Evolutionary conservation across 2,888 invertebrate species (phyloP).

Genomic region (Pelosia muscerda): DNA sequence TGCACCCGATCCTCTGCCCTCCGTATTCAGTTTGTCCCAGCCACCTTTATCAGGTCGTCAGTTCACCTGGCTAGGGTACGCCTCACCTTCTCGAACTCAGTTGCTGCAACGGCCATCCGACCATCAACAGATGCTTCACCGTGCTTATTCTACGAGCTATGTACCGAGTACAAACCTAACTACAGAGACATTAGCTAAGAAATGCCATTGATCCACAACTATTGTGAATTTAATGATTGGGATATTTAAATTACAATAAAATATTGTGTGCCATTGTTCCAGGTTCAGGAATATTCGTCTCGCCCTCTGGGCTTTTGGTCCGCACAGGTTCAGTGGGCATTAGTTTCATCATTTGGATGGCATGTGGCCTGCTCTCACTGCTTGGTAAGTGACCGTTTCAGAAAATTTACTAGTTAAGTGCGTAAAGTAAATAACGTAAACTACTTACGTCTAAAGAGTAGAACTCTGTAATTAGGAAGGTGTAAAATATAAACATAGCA

Average conservation of each 20-base stretch:
- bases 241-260: background rate
- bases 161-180: background rate
- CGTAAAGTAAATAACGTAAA: slow-evolving; percentile 8
- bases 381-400: slow-evolving; percentile 89
- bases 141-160: too few relatives aligned
- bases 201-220: background rate
- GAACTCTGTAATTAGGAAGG: slow-evolving; percentile 16
- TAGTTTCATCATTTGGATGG: slow-evolving; percentile 97
- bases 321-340: slow-evolving; percentile 97
- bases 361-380: slow-evolving; percentile 96
- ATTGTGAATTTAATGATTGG: background rate
- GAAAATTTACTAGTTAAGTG: background rate
- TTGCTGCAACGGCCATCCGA: too few relatives aligned
- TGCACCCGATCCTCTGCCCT: too few relatives aligned
- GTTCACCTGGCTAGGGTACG: too few relatives aligned
- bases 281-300: slow-evolving; percentile 99
- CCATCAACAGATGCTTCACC: too few relatives aligned
- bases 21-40: too few relatives aligned
- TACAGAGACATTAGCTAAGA: background rate
- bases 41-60: too few relatives aligned
- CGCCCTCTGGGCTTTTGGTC: slow-evolving; percentile 97
- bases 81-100: too few relatives aligned
- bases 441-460: slow-evolving; percentile 25
- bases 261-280: slow-evolving; percentile 52
- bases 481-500: background rate